Base-by-base conservation (phyloP, 2,888 invertebrate genomes). In the Bombylius discolor region DNA sequence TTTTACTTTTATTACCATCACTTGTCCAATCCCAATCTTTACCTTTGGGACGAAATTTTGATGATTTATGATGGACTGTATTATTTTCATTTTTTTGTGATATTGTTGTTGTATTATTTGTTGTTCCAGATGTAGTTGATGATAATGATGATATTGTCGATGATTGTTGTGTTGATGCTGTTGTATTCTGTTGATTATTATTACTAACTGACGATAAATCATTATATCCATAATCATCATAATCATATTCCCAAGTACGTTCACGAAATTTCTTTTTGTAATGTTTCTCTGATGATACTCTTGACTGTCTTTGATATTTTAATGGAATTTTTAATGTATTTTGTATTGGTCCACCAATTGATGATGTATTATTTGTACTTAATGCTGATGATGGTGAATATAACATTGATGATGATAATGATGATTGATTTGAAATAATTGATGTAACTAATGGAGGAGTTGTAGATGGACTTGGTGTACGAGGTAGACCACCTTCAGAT, bases 261-360 rank as follows among this genome's bases (percentile, higher is more conserved):
- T 87, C 85, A 75, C 88, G 88, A 75, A 85, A 86, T 68, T 89
- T 88, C 77, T 89, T 90, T 75, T 90, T 89, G 73, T 88, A 89
- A 74, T 87, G 87, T 63, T 81, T 79, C 64, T 82, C 81, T 1
- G 77, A 75, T 66, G 72, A 59, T 64, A 64, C 62, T 59, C 71
- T 73, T 4, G 73, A 73, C 62, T 81, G 79, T 44, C 82, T 74
- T 64, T 82, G 82, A 67, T 82, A 82, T 64, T 81, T 80, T 11
- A 80, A 67, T 6, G 82, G 81, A 68, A 73, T 78, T 68, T 65
- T 79, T 61, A 65, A 75, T 69, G 52, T 75, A 67, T 47, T 64
- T 64, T 51, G 62, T 58, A 55, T 49, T 72, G 63, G 63, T 70
- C 67, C 64, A 68, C 61, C 65, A 67, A 57, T 65, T 66, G 49